Evolutionary conservation across 2,797 vertebrate genomes (phyloP).

Genomic region (Pipistrellus pipistrellus): DNA sequence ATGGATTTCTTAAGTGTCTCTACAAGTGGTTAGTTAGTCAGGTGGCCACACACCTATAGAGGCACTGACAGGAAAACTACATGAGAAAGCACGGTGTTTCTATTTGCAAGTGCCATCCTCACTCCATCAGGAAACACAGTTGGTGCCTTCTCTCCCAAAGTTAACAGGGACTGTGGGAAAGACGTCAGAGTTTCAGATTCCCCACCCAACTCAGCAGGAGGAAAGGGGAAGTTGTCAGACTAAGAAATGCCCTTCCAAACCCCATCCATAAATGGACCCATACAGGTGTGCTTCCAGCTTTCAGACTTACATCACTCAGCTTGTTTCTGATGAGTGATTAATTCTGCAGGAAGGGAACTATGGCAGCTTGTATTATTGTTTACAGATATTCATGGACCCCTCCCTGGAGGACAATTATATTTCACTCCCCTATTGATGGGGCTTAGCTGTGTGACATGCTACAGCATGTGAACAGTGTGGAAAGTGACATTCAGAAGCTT

Average conservation of each 20-base stretch:
- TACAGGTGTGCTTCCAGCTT: constrained; percentile 38
- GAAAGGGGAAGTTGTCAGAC: background rate
- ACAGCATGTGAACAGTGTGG: background rate
- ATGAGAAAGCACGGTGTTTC: constrained; percentile 80
- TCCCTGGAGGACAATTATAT: constrained; percentile 14
- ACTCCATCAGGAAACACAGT: constrained; percentile 79
- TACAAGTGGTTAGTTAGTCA: constrained; percentile 86
- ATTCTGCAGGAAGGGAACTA: background rate
- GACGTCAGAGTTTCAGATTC: constrained; percentile 61
- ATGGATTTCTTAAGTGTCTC: constrained; percentile 84
- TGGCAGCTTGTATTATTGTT: background rate
- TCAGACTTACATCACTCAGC: constrained; percentile 41
- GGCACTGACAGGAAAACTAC: constrained; percentile 77
- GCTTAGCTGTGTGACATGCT: background rate
- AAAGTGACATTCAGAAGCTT: background rate
- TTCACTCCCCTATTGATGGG: background rate
- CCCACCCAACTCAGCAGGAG: constrained; percentile 21
- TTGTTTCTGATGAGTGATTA: constrained; percentile 8
- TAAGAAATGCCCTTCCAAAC: constrained; percentile 24
- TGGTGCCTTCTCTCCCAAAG: constrained; percentile 78
- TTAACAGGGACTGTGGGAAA: constrained; percentile 76
- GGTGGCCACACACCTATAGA: constrained; percentile 59
- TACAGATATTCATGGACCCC: background rate
- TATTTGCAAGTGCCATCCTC: constrained; percentile 82
- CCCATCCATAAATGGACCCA: background rate